Conservation (phyloP, 2,113 vertebrate species). For the Sander lucioperca region DNA sequence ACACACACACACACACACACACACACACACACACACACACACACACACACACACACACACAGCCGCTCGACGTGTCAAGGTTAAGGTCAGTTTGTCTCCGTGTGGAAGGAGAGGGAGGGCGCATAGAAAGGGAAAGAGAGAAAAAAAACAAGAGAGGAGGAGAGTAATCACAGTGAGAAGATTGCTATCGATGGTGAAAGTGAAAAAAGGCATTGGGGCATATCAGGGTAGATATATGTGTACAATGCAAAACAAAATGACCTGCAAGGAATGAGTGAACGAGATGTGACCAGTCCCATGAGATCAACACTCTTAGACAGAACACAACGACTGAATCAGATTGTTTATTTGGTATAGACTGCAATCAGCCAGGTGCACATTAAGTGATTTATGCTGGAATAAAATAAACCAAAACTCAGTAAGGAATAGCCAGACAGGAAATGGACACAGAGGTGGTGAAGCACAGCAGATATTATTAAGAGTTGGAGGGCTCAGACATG, state of each 20-base stretch:
- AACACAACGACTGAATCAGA: not conserved
- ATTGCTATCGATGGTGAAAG: not conserved
- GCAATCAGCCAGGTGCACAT: conserved; percentile 3
- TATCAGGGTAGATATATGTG: not conserved
- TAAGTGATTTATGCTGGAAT: conserved; percentile 26
- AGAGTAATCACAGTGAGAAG: conserved; percentile 1
- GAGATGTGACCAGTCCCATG: conserved; percentile 12
- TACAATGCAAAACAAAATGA: conserved; percentile 22
- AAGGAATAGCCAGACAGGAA: conserved; percentile 18
- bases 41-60: not conserved
- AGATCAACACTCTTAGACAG: conserved; percentile 6
- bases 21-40: not conserved
- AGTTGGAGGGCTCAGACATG: conserved; percentile 53
- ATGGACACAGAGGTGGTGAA: conserved; percentile 32
- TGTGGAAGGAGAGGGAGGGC: conserved; percentile 13
- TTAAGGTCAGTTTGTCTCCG: conserved; percentile 54
- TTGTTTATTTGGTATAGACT: conserved; percentile 17
- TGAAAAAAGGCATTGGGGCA: not conserved
- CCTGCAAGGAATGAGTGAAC: not conserved
- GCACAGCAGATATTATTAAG: conserved; percentile 54
- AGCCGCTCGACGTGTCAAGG: conserved; percentile 19
- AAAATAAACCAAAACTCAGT: conserved; percentile 13
- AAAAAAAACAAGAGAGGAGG: not conserved
- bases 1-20: not conserved
- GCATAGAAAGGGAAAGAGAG: conserved; percentile 15